Evolutionary conservation across 2,797 vertebrate species (phyloP), one percentile per base, ranked within the genome.

Genomic region (Xiphorhynchus erythropygius): DNA sequence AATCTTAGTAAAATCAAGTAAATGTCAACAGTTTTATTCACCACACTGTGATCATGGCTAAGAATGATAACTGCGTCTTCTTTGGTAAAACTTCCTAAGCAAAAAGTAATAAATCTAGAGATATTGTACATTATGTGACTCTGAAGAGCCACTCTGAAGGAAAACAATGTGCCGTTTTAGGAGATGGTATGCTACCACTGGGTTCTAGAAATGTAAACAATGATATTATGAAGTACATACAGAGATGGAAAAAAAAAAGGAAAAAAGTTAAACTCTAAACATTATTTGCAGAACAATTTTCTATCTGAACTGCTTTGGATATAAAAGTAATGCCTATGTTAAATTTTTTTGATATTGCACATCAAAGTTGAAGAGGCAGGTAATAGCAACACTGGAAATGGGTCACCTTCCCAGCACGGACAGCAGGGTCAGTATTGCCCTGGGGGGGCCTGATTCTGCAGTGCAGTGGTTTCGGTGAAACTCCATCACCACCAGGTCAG

Each of bases 81-180:
- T 89, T 52, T 74, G 39, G 27, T 62, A 65, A 0, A 5, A 90
- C 27, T 30, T 73, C 56, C 59, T 65, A 50, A 62, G 22, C 87
- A 32, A 42, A 70, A 70, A 71, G 39, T 22, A 85, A 87, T 13
- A 50, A 53, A 71, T 30, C 32, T 79, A 60, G 23, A 78, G 80
- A 73, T 3, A 24, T 39, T 39, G 22, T 27, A 63, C n/a, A 18
- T 56, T 90, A 84, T 55, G 15, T 57, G 75, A 90, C n/a, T 37
- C 7, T 39, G 25, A 86, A 93, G 32, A 76, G 71, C 32, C 80
- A 62, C 59, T 80, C 77, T 9, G 4, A 77, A 92, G 67, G 35
- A 93, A 95, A 92, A 59, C 44, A 62, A 96, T 50, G 27, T 49
- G 47, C 50, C n/a, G 69, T 94, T 93, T 73, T 83, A 62, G 76